phyloP scores from a whole-genome alignment of 2,888 invertebrate species.

The Sialis fuliginosa region DNA sequence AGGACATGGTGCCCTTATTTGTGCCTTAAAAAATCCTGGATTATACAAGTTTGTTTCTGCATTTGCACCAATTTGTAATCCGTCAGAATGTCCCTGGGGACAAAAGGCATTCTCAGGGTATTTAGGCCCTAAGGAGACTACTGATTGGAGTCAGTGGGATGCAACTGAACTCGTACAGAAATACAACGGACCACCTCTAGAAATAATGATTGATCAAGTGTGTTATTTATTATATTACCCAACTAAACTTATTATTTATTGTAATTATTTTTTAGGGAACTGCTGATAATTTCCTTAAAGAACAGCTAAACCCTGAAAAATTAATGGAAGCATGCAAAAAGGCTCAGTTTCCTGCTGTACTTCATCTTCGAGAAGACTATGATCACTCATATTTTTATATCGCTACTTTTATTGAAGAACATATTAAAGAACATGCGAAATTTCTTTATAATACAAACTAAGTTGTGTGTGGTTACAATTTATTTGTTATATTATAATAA shows the following conservation, averaged over 20 bases:
- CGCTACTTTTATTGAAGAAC: constrained; percentile 79
- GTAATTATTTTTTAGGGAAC: constrained; percentile 42
- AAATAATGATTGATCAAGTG: constrained; percentile 82
- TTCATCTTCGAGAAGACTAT: constrained; percentile 62
- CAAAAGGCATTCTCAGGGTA: constrained; percentile 69
- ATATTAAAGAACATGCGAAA: constrained; percentile 76
- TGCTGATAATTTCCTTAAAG: constrained; percentile 57
- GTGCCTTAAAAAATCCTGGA: constrained; percentile 79
- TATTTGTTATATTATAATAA: too few species aligned
- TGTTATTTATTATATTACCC: neutral
- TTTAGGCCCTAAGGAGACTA: constrained; percentile 45
- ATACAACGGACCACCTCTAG: constrained; percentile 68
- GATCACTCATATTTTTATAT: constrained; percentile 94
- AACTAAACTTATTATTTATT: neutral
- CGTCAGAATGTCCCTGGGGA: constrained; percentile 73
- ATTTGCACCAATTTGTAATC: constrained; percentile 90
- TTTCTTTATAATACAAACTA: constrained; percentile 17
- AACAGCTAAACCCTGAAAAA: constrained; percentile 71
- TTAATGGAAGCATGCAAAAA: constrained; percentile 55
- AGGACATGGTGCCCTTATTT: constrained; percentile 88
- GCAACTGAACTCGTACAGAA: constrained; percentile 63
- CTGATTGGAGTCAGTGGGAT: constrained; percentile 69
- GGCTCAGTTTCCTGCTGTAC: constrained; percentile 44
- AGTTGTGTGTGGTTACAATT: too few species aligned
- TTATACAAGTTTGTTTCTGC: constrained; percentile 78